These are phyloP conservation scores for Typhlomys cinereus DNA, from an alignment of 2,113 vertebrate species.

Conservation along the genomic window DNA sequence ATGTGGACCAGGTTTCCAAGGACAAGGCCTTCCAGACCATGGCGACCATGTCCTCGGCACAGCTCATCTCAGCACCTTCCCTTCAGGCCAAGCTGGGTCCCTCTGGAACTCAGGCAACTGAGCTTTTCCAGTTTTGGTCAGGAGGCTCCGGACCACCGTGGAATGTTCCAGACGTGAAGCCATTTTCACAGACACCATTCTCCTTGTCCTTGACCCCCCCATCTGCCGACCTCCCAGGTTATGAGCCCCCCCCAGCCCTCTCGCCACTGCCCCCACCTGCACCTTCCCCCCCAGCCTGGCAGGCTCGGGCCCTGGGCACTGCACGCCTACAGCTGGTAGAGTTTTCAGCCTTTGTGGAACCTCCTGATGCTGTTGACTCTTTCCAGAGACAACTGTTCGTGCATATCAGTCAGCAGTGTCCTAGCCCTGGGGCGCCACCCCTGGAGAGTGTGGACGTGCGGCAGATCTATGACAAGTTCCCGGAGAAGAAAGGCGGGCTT, in stretches of 20 bases:
- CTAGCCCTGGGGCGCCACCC: not conserved
- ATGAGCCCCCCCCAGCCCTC: conserved; percentile 1
- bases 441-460: too few relatives aligned
- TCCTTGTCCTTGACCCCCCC: conserved; percentile 77
- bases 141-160: conserved; percentile 61
- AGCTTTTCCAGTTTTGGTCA: conserved; percentile 80
- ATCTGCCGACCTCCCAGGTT: conserved; percentile 79
- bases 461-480: too few relatives aligned
- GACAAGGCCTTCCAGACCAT: conserved; percentile 83
- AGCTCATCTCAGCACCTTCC: conserved; percentile 79
- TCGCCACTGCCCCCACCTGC: conserved; percentile 74
- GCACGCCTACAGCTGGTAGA: conserved; percentile 82
- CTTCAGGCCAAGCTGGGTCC: conserved; percentile 74
- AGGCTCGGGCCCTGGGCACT: conserved; percentile 81
- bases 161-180: conserved; percentile 79
- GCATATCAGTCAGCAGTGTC: not conserved
- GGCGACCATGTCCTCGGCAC: conserved; percentile 81
- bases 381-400: not conserved
- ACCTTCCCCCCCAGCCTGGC: conserved; percentile 79
- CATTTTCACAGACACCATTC: conserved; percentile 79
- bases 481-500: not conserved
- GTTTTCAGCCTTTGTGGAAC: conserved; percentile 84
- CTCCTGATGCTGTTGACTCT: conserved; percentile 77
- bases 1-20: conserved; percentile 83
- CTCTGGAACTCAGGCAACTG: conserved; percentile 63